phyloP scores from a whole-genome alignment of 2,888 invertebrate genomes.

The Euphydryas editha region DNA sequence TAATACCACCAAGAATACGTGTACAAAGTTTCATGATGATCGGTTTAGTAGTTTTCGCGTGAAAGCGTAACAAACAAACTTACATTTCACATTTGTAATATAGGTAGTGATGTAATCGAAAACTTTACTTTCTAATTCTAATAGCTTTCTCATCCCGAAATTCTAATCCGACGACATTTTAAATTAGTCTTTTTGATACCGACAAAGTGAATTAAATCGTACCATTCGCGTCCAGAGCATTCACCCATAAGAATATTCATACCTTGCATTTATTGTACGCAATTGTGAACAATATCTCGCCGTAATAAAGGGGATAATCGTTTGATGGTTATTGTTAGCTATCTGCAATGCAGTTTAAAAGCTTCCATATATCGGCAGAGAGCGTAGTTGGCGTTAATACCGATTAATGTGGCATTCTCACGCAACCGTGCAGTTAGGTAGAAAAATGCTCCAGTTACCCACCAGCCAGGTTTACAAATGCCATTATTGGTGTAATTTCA shows the following conservation, averaged over 20 bases:
- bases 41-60: too few relatives aligned
- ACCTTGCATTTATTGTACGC: slow-evolving; percentile 27
- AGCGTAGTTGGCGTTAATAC: slow-evolving; percentile 63
- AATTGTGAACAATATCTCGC: slow-evolving; percentile 39
- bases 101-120: too few relatives aligned
- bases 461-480: slow-evolving; percentile 25
- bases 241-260: slow-evolving; percentile 41
- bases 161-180: slow-evolving; percentile 26
- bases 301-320: slow-evolving; percentile 42
- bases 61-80: too few relatives aligned
- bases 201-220: slow-evolving; percentile 39
- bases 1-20: too few relatives aligned
- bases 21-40: too few relatives aligned
- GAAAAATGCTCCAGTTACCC: slow-evolving; percentile 49
- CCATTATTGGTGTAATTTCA: slow-evolving; percentile 12
- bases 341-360: slow-evolving; percentile 65
- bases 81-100: too few relatives aligned
- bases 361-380: slow-evolving; percentile 58
- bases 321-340: slow-evolving; percentile 39
- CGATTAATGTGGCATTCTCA: slow-evolving; percentile 69
- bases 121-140: slow-evolving; percentile 13
- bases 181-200: slow-evolving; percentile 36
- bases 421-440: slow-evolving; percentile 68
- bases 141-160: slow-evolving; percentile 23
- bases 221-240: slow-evolving; percentile 34